phyloP scores from a whole-genome alignment of 2,113 vertebrate species.

The Plecotus auritus region DNA sequence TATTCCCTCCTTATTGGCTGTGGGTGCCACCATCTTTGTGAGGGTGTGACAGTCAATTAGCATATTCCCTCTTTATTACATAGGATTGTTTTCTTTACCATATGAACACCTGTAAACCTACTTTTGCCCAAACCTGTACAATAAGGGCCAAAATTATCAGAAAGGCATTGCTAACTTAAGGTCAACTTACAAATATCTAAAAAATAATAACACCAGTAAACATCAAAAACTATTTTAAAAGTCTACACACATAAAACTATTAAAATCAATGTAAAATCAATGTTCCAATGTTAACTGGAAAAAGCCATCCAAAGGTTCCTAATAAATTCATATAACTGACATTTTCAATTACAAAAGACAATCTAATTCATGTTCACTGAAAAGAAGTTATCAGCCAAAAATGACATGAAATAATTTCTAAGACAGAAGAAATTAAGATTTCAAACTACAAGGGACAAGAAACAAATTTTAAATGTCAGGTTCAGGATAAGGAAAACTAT shows the following conservation, averaged over 20 bases:
- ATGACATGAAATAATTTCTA: slow-evolving; percentile 22
- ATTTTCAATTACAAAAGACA: slow-evolving; percentile 38
- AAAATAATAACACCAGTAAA: not conserved
- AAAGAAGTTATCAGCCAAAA: slow-evolving; percentile 10
- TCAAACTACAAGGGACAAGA: not conserved
- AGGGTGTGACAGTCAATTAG: too few species aligned
- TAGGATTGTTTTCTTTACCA: not conserved
- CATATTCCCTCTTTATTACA: too few species aligned
- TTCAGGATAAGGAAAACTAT: not conserved
- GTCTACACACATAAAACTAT: not conserved
- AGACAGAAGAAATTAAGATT: slow-evolving; percentile 13
- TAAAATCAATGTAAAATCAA: slow-evolving; percentile 24
- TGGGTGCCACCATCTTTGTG: too few species aligned
- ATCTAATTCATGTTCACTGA: not conserved
- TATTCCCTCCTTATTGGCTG: too few species aligned
- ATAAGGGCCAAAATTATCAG: not conserved
- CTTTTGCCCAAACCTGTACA: not conserved
- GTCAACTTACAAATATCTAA: not conserved
- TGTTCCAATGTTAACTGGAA: not conserved
- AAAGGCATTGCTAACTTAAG: not conserved
- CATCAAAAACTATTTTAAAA: not conserved
- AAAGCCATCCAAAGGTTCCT: not conserved
- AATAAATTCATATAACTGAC: slow-evolving; percentile 10
- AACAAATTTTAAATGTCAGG: not conserved
- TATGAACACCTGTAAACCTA: not conserved